phyloP scores from a whole-genome alignment of 2,113 vertebrate genomes.

The Aphyosemion australe region DNA sequence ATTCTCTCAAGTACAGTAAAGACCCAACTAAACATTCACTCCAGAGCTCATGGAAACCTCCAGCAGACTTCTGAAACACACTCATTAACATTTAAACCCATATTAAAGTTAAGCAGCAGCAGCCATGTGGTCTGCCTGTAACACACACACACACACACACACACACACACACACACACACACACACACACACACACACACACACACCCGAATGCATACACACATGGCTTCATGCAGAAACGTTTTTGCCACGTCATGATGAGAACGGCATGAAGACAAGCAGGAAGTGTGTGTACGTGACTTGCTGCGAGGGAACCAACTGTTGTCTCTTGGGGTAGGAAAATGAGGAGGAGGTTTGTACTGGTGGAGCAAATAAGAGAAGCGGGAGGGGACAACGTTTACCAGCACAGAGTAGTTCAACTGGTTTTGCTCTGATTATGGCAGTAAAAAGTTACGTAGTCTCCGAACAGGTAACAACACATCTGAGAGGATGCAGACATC shows the following conservation, averaged over 20 bases:
- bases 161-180: too few species aligned
- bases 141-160: neutral
- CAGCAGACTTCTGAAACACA: neutral
- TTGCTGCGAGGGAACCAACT: conserved; percentile 29
- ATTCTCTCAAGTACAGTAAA: neutral
- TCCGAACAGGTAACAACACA: neutral
- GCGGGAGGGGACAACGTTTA: neutral
- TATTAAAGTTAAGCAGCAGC: neutral
- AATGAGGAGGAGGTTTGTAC: neutral
- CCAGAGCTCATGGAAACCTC: neutral
- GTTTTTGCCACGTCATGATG: conserved; percentile 17
- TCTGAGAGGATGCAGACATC: conserved; percentile 17
- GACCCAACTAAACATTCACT: conserved; percentile 1
- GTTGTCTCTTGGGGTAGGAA: conserved; percentile 12
- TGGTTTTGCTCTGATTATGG: neutral
- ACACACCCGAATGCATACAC: neutral
- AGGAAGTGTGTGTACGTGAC: conserved; percentile 55
- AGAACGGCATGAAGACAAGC: conserved; percentile 2
- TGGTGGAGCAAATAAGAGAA: neutral
- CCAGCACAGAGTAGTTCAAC: neutral
- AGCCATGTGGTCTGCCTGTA: conserved; percentile 29
- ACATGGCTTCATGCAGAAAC: conserved; percentile 25
- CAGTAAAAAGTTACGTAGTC: neutral
- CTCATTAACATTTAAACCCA: neutral
- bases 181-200: too few species aligned